Conservation (phyloP, 2,113 vertebrate genomes). For the Upupa epops region DNA sequence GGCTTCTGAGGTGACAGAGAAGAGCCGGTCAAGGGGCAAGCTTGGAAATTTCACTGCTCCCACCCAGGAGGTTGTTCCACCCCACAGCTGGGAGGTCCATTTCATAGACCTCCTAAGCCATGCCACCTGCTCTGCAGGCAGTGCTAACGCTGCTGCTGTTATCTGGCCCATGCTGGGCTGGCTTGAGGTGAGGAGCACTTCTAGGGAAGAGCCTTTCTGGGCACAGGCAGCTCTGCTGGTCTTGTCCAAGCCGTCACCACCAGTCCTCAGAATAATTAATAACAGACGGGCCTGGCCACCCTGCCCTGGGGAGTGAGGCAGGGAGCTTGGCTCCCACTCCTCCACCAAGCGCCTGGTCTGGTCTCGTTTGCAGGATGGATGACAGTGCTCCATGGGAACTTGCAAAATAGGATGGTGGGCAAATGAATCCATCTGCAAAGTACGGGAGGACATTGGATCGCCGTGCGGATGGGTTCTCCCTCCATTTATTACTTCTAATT, state of each 20-base stretch:
- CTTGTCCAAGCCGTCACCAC: background rate
- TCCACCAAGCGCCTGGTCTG: too few species aligned
- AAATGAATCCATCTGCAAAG: conserved; percentile 43
- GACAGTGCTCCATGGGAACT: conserved; percentile 33
- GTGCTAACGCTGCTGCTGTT: background rate
- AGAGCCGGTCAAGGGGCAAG: background rate
- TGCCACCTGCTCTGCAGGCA: background rate
- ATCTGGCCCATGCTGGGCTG: accelerated
- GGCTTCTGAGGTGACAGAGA: background rate
- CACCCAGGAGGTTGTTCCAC: background rate
- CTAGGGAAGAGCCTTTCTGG: background rate
- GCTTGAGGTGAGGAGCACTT: background rate
- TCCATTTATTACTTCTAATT: background rate
- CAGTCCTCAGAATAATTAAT: conserved; percentile 3
- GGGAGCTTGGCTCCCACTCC: accelerated
- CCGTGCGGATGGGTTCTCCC: background rate
- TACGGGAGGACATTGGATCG: background rate
- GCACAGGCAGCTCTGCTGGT: background rate
- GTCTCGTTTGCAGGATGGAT: background rate
- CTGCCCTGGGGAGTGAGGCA: accelerated
- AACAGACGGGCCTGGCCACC: background rate
- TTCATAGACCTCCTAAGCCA: background rate
- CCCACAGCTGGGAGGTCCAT: too few species aligned
- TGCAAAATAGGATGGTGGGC: conserved; percentile 48
- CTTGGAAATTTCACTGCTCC: background rate